Base-by-base conservation (phyloP, 2,888 invertebrate genomes). In the Cremastinae sp. region DNA sequence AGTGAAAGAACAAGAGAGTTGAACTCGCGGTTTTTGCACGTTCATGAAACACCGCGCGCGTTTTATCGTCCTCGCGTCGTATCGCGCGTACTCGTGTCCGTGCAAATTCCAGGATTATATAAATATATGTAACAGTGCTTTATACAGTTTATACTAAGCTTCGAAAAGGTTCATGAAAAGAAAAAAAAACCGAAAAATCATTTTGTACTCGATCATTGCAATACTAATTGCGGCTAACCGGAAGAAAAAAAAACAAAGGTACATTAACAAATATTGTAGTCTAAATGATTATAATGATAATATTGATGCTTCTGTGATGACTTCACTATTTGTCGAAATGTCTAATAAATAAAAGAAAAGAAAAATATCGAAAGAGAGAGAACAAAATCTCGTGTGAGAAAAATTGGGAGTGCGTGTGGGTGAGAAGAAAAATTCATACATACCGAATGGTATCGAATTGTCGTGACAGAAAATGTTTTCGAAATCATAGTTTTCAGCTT, bases 131-230 rank as follows among this genome's bases (percentile, higher is more conserved):
- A 80, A 81, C 85, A 88, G 85, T 85, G 89, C 89, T 89, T 89
- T 87, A 88, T 88, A 87, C 85, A 87, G 88, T 89, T 89, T 87
- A 88, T 88, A 87, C 85, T 88, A 88, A 85, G 89, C 89, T 89
- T 89, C 81, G 80, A 79, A n/a, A n/a, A 76, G 72, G 72, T 64
- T 72, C 16, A 66, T 49, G 20, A 62, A 72, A 73, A 55, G n/a
- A 68, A 68, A 45, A 47, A 10, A 58, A 69, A 56, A 47, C 79
- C 83, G 84, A 81, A 80, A 83, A 83, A 84, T 82, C 86, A 86
- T 89, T 89, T 89, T 88, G 83, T 89, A 89, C 89, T 87, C 87
- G 79, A 86, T 87, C 81, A 87, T 87, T 86, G 85, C 87, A 88
- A 86, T 85, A 3, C 85, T 83, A 87, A 87, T 49, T 80, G 84